A percentile compares a stretch with the other conserved stretches of the same genome.
Conservation (phyloP, 2,888 invertebrate species). For the Nomada hirtipes region DNA sequence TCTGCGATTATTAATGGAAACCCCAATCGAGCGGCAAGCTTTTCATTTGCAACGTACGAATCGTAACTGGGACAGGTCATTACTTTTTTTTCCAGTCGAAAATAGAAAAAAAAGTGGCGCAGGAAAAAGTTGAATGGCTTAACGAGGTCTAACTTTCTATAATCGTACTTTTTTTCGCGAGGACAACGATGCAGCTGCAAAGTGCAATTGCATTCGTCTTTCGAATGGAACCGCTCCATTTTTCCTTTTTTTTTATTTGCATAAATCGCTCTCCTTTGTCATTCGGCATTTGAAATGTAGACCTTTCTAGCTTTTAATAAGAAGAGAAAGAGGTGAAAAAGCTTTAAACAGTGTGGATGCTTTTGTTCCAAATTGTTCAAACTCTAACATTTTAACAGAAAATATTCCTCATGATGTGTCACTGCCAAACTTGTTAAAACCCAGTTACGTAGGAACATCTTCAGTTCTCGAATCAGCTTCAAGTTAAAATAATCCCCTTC, state of each 20-base stretch:
- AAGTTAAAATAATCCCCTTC: too few relatives aligned
- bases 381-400: too few relatives aligned
- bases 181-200: neutral
- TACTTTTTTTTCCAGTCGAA: constrained; percentile 4
- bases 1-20: neutral
- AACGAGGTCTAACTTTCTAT: constrained; percentile 28
- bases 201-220: constrained; percentile 6
- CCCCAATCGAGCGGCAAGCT: constrained; percentile 1
- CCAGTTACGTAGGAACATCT: too few relatives aligned
- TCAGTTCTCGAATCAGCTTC: too few relatives aligned
- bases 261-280: constrained; percentile 15
- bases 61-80: constrained; percentile 9
- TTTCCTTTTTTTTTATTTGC: neutral
- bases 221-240: neutral
- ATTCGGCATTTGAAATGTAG: neutral
- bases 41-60: constrained; percentile 12
- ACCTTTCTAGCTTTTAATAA: neutral
- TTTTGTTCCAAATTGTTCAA: too few relatives aligned
- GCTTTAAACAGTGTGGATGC: too few relatives aligned
- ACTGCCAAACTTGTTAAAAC: too few relatives aligned
- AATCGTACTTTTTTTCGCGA: constrained; percentile 15
- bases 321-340: neutral
- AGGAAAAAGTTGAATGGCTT: constrained; percentile 17
- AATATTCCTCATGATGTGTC: too few relatives aligned
- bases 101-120: neutral